phyloP scores from a whole-genome alignment of 1,140 invertebrate species.

The Drosophila ananassae region DNA sequence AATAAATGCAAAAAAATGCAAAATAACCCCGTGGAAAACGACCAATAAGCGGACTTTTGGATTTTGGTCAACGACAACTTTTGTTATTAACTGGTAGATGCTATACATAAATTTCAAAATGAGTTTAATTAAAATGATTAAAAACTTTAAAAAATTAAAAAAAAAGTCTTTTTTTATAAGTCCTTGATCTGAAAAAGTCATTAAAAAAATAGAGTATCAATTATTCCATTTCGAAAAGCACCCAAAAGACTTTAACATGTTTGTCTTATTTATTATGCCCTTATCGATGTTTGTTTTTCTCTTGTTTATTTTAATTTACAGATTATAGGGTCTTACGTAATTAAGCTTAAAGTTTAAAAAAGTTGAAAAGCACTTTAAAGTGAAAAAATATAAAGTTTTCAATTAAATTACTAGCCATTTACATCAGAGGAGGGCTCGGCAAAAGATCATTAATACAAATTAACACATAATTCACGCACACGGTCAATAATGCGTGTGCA shows the following conservation, averaged over 20 bases:
- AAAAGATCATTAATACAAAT: slow-evolving; percentile 66
- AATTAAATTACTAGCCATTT: slow-evolving; percentile 37
- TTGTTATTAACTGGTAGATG: not conserved
- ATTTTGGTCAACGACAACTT: slow-evolving; percentile 6
- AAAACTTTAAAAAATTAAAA: too few species aligned
- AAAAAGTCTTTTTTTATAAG: too few species aligned
- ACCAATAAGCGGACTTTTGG: not conserved
- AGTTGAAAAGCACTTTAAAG: slow-evolving; percentile 14
- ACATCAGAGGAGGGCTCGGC: not conserved
- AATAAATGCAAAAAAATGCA: too few species aligned
- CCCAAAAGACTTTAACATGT: slow-evolving; percentile 42
- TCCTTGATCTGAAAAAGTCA: too few species aligned
- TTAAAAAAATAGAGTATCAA: not conserved
- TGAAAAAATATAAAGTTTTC: slow-evolving; percentile 5
- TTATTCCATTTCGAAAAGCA: not conserved
- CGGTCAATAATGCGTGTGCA: slow-evolving; percentile 53
- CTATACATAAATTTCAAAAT: too few species aligned
- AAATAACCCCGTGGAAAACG: not conserved
- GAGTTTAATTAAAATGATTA: too few species aligned
- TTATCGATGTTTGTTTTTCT: slow-evolving; percentile 46
- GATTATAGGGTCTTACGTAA: slow-evolving; percentile 56
- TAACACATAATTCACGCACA: slow-evolving; percentile 66
- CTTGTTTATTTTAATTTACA: slow-evolving; percentile 72
- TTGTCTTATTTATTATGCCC: slow-evolving; percentile 55
- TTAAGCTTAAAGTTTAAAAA: slow-evolving; percentile 44